Evolutionary conservation across 2,797 vertebrate species (phyloP).

Genomic region (Lophura swinhoii): DNA sequence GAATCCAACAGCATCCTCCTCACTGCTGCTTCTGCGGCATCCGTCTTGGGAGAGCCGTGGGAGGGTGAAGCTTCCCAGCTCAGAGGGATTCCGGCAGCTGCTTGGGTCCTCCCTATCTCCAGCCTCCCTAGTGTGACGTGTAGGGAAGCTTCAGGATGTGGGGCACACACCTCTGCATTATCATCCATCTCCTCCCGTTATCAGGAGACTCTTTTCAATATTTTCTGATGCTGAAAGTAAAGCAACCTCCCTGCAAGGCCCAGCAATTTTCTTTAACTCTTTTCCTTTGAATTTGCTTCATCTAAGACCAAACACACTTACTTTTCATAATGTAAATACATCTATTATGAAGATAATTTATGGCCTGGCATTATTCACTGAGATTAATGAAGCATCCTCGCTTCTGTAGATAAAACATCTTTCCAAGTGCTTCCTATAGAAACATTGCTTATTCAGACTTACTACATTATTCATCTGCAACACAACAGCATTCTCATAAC

Average conservation of each 20-base stretch:
- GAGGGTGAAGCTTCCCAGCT: background rate
- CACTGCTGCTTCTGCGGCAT: rapidly evolving
- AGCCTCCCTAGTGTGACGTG: background rate
- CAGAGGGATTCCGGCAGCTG: background rate
- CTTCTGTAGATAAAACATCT: conserved; percentile 49
- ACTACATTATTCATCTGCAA: conserved; percentile 6
- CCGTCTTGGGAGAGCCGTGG: background rate
- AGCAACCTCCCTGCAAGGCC: background rate
- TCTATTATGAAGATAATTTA: conserved; percentile 12
- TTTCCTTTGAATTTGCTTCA: background rate
- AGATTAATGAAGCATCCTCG: conserved; percentile 37
- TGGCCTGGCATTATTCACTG: conserved; percentile 13
- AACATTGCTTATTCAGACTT: background rate
- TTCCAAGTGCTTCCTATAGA: background rate
- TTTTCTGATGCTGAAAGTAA: background rate
- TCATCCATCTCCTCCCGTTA: background rate
- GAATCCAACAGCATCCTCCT: rapidly evolving
- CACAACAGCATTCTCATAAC: background rate
- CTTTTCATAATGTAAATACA: conserved; percentile 29
- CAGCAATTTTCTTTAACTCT: background rate
- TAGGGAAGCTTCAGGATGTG: background rate
- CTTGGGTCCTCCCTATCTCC: background rate
- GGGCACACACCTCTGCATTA: background rate
- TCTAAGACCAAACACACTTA: background rate
- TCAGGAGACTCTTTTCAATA: background rate